Conservation (phyloP, 2,797 vertebrate species). For the Cryptoblepharus egeriae region DNA sequence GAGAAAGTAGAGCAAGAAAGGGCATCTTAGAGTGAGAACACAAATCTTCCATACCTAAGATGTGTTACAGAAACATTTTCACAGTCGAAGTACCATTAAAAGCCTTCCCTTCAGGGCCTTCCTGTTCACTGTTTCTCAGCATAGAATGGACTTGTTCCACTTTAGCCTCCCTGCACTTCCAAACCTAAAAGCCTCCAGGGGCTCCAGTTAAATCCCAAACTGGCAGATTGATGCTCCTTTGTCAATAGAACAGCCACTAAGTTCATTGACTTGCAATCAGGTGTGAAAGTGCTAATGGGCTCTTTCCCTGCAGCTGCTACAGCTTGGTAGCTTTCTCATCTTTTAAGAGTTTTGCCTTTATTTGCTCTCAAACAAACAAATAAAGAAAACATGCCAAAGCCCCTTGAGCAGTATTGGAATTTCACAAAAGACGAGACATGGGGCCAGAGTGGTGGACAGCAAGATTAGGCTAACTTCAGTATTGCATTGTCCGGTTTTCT, state of each 20-base stretch:
- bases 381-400: not conserved
- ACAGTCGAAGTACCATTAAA: constrained; percentile 19
- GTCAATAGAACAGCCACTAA: constrained; percentile 38
- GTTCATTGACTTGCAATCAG: constrained; percentile 41
- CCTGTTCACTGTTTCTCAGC: constrained; percentile 20
- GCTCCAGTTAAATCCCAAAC: constrained; percentile 36
- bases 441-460: not conserved
- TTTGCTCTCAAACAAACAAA: not conserved
- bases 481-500: not conserved
- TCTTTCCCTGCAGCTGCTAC: constrained; percentile 32
- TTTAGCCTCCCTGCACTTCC: constrained; percentile 46
- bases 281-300: constrained; percentile 55
- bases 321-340: constrained; percentile 21
- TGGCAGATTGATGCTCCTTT: constrained; percentile 37
- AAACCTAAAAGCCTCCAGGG: constrained; percentile 40
- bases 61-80: constrained; percentile 32
- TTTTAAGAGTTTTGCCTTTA: constrained; percentile 38
- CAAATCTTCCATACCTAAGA: constrained; percentile 12
- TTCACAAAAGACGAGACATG: not conserved
- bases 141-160: constrained; percentile 31
- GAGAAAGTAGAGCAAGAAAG: constrained; percentile 28
- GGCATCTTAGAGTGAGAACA: not conserved
- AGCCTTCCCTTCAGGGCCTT: constrained; percentile 32
- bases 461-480: not conserved
- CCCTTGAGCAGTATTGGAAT: not conserved